Evolutionary conservation across 2,888 invertebrate genomes (phyloP).

Genomic region (Campopleginae sp.): DNA sequence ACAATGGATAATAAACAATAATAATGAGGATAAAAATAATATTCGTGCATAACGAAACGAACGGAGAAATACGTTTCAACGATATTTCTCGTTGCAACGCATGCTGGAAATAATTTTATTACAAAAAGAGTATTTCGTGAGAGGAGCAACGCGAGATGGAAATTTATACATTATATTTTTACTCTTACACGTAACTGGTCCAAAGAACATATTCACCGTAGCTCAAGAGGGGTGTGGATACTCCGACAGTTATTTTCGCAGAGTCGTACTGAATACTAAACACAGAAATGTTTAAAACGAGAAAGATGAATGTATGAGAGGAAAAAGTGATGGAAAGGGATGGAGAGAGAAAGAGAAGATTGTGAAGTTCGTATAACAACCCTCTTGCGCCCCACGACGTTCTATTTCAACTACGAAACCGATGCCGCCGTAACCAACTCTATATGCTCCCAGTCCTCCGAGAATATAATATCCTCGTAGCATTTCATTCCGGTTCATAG

Average conservation of each 20-base stretch:
- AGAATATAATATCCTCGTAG: constrained; percentile 12
- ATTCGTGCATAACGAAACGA: not conserved
- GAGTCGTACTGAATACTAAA: constrained; percentile 60
- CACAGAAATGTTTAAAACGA: constrained; percentile 54
- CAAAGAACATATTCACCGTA: constrained; percentile 50
- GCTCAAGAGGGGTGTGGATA: constrained; percentile 18
- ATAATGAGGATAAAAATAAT: not conserved
- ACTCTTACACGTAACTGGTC: constrained; percentile 41
- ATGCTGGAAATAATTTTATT: constrained; percentile 53
- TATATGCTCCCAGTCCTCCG: not conserved
- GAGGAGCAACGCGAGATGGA: constrained; percentile 1
- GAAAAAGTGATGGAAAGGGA: not conserved
- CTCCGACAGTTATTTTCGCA: constrained; percentile 57
- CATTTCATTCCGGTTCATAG: constrained; percentile 20
- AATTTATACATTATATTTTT: constrained; percentile 31
- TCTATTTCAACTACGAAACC: constrained; percentile 12
- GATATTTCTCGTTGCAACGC: constrained; percentile 28
- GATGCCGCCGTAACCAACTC: not conserved
- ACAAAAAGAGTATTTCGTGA: constrained; percentile 1
- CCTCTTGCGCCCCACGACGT: constrained; percentile 11
- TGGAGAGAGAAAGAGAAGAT: constrained; percentile 22
- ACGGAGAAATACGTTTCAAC: constrained; percentile 18
- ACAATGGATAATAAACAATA: not conserved
- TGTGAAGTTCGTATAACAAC: constrained; percentile 49
- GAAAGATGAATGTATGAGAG: constrained; percentile 26